These are phyloP conservation scores for Mionectes olivaceus DNA, from an alignment of 2,797 vertebrate species.

Conservation along the genomic window DNA sequence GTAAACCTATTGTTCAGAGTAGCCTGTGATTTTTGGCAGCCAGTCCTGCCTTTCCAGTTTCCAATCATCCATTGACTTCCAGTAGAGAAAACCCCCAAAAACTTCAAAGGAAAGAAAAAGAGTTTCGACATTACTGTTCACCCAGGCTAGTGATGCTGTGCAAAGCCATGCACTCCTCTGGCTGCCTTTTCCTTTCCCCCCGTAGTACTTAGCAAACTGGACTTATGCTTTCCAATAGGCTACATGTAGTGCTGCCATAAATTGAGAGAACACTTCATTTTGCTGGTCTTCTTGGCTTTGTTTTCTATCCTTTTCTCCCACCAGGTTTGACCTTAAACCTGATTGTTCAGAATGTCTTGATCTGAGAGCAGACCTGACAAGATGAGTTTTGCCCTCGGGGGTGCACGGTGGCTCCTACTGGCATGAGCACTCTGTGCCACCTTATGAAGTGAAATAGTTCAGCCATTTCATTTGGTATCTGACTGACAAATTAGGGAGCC, in stretches of 20 bases:
- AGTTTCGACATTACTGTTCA: not conserved
- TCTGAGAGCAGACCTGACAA: not conserved
- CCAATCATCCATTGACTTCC: not conserved
- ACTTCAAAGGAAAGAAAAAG: not conserved
- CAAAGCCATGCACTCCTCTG: not conserved
- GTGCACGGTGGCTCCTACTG: not conserved
- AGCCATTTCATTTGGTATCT: not conserved
- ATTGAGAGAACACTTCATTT: not conserved
- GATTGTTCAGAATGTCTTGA: not conserved
- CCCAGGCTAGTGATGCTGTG: not conserved
- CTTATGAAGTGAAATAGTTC: not conserved
- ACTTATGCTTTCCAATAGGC: not conserved
- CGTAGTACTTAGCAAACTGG: not conserved
- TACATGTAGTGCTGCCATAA: not conserved
- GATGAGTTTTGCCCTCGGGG: not conserved
- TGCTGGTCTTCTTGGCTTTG: not conserved
- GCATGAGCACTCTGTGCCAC: rapidly evolving
- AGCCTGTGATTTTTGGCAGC: not conserved
- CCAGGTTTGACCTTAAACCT: not conserved
- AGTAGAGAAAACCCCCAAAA: not conserved
- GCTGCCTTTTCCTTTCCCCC: not conserved
- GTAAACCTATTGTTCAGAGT: not conserved
- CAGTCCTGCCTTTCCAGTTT: not conserved
- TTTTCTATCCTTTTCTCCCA: not conserved
- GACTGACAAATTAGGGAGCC: not conserved